phyloP scores from a whole-genome alignment of 1,140 invertebrate genomes.

The Leptoteleia sp. region DNA sequence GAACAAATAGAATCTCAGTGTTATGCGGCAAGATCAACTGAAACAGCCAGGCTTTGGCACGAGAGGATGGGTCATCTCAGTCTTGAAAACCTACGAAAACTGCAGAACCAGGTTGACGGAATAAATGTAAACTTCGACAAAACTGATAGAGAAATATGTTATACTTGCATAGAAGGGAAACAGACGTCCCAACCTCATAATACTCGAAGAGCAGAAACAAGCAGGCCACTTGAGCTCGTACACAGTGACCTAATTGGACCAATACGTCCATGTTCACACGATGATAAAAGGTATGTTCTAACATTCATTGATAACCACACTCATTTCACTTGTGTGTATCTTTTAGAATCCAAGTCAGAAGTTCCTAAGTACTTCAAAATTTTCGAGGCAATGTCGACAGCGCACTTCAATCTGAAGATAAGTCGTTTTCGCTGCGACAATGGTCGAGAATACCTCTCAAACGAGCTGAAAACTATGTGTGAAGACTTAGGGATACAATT shows the following conservation, averaged over 20 bases:
- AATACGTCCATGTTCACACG: conserved; percentile 68
- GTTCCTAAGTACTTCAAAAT: conserved; percentile 52
- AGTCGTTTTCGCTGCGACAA: conserved; percentile 51
- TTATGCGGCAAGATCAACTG: background rate
- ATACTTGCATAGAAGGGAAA: conserved; percentile 30
- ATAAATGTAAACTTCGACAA: conserved; percentile 1
- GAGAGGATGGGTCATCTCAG: conserved; percentile 60
- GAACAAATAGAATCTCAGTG: too few species aligned
- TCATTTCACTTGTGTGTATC: conserved; percentile 68
- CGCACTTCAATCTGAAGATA: conserved; percentile 33
- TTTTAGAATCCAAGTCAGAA: conserved; percentile 71
- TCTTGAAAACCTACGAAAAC: conserved; percentile 46
- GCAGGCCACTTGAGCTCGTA: conserved; percentile 66
- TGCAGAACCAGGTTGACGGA: conserved; percentile 17
- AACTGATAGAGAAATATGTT: background rate
- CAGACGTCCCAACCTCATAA: conserved; percentile 14
- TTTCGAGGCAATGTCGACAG: conserved; percentile 28
- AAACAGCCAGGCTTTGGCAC: conserved; percentile 40
- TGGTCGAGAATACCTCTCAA: conserved; percentile 49
- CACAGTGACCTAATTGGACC: conserved; percentile 75
- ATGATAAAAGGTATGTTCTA: conserved; percentile 72
- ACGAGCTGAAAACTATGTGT: conserved; percentile 23
- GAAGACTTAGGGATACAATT: conserved; percentile 32
- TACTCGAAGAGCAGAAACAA: conserved; percentile 10
- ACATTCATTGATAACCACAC: conserved; percentile 75